Conservation (phyloP, 2,888 invertebrate species). For the Latheticus oryzae region DNA sequence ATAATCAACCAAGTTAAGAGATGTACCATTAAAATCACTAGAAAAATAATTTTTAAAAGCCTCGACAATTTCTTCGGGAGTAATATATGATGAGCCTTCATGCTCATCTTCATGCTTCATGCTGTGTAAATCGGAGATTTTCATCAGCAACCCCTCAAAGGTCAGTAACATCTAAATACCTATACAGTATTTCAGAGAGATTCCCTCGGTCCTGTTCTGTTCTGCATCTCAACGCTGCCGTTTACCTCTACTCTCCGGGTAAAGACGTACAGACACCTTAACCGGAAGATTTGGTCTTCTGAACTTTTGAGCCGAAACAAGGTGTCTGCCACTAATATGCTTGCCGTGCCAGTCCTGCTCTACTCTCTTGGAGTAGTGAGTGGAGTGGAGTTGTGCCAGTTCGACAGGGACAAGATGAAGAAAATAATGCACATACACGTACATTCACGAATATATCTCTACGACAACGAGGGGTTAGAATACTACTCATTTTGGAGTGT, state of each 20-base stretch:
- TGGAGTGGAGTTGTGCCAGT: background rate
- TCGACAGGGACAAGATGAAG: background rate
- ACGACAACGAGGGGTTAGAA: background rate
- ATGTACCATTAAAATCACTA: no score
- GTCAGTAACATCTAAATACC: no score
- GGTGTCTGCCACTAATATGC: background rate
- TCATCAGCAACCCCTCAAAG: no score
- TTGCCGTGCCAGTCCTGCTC: conserved; percentile 1
- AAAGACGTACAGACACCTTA: background rate
- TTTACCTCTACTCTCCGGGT: background rate
- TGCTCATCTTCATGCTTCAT: no score
- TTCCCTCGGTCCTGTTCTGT: no score
- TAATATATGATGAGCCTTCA: no score
- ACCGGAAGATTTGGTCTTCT: background rate
- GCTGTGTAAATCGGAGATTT: no score
- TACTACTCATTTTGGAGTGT: background rate
- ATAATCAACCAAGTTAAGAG: no score
- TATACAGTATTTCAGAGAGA: no score
- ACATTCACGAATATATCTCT: background rate
- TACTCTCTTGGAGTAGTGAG: conserved; percentile 2
- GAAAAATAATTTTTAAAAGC: no score
- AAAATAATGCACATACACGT: background rate
- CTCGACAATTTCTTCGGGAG: no score
- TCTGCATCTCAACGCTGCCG: no score
- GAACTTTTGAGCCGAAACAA: background rate